Base-by-base conservation (phyloP, 2,113 vertebrate species). In the Diphyllodes magnificus region DNA sequence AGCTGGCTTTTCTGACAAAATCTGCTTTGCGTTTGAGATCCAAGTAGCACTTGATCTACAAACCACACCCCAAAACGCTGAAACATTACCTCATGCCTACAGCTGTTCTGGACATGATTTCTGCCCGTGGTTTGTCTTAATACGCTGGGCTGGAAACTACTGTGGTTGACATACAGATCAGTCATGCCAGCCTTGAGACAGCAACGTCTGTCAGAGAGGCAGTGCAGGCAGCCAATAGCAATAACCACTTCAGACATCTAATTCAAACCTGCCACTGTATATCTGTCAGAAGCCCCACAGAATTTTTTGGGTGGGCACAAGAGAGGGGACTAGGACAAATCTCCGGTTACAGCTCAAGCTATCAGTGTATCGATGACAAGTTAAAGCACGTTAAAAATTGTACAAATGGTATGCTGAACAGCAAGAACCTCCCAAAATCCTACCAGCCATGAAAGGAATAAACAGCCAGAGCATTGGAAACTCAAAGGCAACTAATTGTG, bases 11-110 rank as follows among this genome's bases (percentile, higher is more conserved):
- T 82, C 45, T 56, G 28, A 61, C 10, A 88, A 91, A 81, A 77
- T 1, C 6, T 6, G 21, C 39, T 37, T 11, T 0, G 0, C 3
- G 0, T 44, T 8, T 57, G 23, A 81, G 3, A 84, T 60, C 21
- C 72, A 65, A 47, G 30, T 4, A 53, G 45, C 20, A 20, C 30
- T 12, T 37, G 50, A 57, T 73, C 37, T 86, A 33, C 64, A 84
- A 86, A 68, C 19, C 84, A 44, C 42, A 39, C 21, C n/a, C 61
- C 53, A 54, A 93, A 91, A 31, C 51, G 53, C 78, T 72, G 56
- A 51, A 70, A 64, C 31, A 13, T 28, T 49, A 75, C 33, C 61
- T 79, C 61, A 56, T 6, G 15, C 69, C 60, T 78, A 42, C 0
- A 0, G 47, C 57, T 91, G 40, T n/a, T 64, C 51, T 72, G 53